Base-by-base conservation (phyloP, 64 coral and sea anemone genomes). In the Montipora efflorescens region DNA sequence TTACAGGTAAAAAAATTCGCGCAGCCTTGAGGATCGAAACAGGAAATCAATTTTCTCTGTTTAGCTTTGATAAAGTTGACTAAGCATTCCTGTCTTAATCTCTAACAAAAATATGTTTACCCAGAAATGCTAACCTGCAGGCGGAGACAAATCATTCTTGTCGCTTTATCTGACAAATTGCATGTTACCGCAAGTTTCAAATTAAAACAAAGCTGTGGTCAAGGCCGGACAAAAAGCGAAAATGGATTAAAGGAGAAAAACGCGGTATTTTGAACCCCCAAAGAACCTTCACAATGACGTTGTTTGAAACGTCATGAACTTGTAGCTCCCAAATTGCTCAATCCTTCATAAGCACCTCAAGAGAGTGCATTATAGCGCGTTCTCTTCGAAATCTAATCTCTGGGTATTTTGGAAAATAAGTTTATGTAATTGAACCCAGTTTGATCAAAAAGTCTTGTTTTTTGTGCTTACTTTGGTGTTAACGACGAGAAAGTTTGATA, bases 151-250 rank as follows among this genome's bases (percentile, higher is more conserved):
- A 49, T 78, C 2, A 23, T 2, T 23, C 28, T 4, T 13, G 43
- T 46, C 8, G 44, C 62, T 67, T 76, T 76, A 76, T 76, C 13
- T 11, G 74, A 76, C 74, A 76, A 76, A 76, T 76, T 76, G 43
- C 11, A 67, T 46, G 4, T 76, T 10, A 13, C 74, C 11, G 46
- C 74, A 43, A 47, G 12, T 19, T 36, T 2, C 36, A 36, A 36
- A 78, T 16, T 18, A 50, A 45, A 48, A 7, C 7, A 78, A 45
- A 46, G 68, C 20, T 71, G 68, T 23, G 68, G 21, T 71, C 8
- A 71, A 23, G 8, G 20, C 36, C 36, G 36, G 62, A 20, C 68
- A 22, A 22, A 9, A 4, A 19, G 68, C 68, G 5, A 71, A 21
- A 71, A 23, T 8, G 11, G 21, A 23, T 21, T 21, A 71, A 1